Percentiles rank a stretch among this genome's conserved stretches.
phyloP scores from a whole-genome alignment of 2,888 invertebrate species.

The Drosophila fulvimacula region DNA sequence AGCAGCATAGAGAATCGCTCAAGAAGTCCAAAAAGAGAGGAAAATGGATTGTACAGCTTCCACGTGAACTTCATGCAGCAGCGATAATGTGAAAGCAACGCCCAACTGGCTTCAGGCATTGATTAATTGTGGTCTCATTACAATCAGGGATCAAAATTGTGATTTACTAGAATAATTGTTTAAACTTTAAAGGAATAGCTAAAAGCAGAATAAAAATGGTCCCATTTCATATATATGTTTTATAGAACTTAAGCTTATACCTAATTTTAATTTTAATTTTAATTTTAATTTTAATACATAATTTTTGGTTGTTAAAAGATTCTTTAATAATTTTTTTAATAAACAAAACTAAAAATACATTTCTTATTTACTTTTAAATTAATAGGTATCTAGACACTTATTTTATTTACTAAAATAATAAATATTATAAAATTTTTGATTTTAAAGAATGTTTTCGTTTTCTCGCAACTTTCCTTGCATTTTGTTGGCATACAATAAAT shows the following conservation, averaged over 20 bases:
- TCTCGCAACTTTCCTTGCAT: conserved; percentile 34
- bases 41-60: conserved; percentile 57
- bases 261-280: too few relatives aligned
- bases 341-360: too few relatives aligned
- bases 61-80: conserved; percentile 32
- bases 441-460: conserved; percentile 11
- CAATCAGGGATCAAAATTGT: background rate
- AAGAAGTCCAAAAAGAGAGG: conserved; percentile 23
- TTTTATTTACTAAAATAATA: background rate
- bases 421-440: background rate
- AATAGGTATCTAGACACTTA: background rate
- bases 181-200: too few relatives aligned
- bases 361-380: too few relatives aligned
- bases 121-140: conserved; percentile 50
- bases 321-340: too few relatives aligned
- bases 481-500: conserved; percentile 40
- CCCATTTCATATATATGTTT: too few relatives aligned
- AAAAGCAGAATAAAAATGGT: background rate
- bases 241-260: too few relatives aligned
- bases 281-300: too few relatives aligned
- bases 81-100: conserved; percentile 66
- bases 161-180: background rate
- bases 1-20: conserved; percentile 35
- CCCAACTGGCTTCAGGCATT: conserved; percentile 45
- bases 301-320: too few relatives aligned